A percentile compares a stretch with the other conserved stretches of the same genome.
phyloP scores from a whole-genome alignment of 2,113 vertebrate genomes.

The Myotis davidii region DNA sequence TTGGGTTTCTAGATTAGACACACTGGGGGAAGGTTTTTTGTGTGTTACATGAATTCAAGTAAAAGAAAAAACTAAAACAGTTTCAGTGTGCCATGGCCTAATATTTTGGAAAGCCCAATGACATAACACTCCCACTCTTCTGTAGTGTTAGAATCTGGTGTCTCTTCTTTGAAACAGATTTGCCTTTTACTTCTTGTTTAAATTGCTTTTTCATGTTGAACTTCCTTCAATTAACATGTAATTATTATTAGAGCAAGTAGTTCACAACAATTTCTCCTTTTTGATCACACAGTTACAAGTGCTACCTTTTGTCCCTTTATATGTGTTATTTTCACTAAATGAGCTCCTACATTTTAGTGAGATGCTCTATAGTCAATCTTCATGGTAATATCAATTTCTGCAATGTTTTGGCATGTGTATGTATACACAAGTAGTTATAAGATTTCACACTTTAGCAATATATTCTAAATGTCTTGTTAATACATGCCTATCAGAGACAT shows the following conservation, averaged over 20 bases:
- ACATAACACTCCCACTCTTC: fast-evolving
- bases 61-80: neutral
- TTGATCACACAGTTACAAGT: neutral
- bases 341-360: neutral
- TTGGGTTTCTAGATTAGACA: neutral
- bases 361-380: neutral
- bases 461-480: neutral
- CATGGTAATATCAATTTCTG: neutral
- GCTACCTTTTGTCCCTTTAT: neutral
- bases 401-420: neutral
- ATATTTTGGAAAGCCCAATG: neutral
- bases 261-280: neutral
- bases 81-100: neutral
- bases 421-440: neutral
- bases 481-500: neutral
- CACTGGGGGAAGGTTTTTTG: neutral
- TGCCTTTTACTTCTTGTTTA: neutral
- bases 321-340: neutral
- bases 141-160: neutral
- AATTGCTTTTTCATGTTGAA: neutral
- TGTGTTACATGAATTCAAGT: neutral
- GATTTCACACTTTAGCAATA: neutral
- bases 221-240: neutral
- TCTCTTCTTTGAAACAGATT: neutral
- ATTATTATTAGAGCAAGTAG: neutral